Percentiles rank a stretch among this genome's conserved stretches.
Evolutionary conservation across 1,140 invertebrate genomes (phyloP).

Genomic region (Pachyrhynchus sulphureomaculatus): DNA sequence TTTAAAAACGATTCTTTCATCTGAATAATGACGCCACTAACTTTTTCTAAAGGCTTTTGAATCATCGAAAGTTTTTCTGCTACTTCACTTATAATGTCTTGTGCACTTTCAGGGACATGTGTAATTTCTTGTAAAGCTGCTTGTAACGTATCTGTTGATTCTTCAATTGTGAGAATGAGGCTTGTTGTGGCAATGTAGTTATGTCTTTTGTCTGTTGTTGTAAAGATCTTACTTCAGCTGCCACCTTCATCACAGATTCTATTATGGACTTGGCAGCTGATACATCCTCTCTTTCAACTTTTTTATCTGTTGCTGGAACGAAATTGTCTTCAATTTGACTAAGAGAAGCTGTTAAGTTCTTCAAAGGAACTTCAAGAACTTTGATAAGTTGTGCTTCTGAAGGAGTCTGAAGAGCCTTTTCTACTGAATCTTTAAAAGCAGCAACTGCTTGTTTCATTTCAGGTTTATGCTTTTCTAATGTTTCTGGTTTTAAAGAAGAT

Average conservation of each 20-base stretch:
- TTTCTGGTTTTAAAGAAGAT: slow-evolving; percentile 8
- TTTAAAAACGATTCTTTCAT: slow-evolving; percentile 8
- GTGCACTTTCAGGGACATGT: background rate
- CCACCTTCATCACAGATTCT: background rate
- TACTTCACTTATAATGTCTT: background rate
- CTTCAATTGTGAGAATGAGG: background rate
- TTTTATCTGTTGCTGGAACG: background rate
- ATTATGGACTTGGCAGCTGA: background rate
- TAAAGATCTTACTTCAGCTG: background rate
- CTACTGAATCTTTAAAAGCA: background rate
- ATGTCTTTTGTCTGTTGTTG: background rate
- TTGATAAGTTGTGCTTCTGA: slow-evolving; percentile 1
- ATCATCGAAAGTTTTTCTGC: background rate
- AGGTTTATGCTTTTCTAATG: slow-evolving; percentile 20
- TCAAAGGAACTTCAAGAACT: background rate
- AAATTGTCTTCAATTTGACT: background rate
- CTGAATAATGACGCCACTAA: slow-evolving; percentile 3
- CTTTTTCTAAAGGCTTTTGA: slow-evolving; percentile 3
- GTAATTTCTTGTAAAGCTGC: background rate
- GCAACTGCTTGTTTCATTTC: background rate
- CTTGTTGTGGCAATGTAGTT: background rate
- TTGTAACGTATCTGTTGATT: background rate
- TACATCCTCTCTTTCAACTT: background rate
- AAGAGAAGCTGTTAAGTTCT: background rate
- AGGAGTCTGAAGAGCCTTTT: background rate